Evolutionary conservation across 2,113 vertebrate species (phyloP).

Genomic region (Balaenoptera acutorostrata): DNA sequence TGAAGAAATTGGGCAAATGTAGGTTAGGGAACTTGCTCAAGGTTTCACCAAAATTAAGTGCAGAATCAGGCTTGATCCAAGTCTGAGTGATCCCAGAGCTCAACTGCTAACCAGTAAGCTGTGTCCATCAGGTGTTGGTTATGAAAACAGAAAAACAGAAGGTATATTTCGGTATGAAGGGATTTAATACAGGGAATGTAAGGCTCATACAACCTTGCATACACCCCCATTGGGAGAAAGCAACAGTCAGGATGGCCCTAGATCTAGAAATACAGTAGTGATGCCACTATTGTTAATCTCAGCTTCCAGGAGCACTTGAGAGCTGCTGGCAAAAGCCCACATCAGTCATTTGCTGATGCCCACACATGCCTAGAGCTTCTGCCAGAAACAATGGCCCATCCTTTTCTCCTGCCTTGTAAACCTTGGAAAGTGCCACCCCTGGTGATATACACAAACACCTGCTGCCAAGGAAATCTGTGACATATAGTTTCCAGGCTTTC

Average conservation of each 20-base stretch:
- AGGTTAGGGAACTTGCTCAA: background rate
- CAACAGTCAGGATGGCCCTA: background rate
- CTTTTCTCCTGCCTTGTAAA: background rate
- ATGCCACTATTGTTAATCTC: accelerated
- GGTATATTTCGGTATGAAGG: background rate
- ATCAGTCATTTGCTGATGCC: background rate
- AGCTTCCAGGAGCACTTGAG: background rate
- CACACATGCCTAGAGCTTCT: too few species aligned
- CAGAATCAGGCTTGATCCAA: background rate
- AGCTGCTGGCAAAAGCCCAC: background rate
- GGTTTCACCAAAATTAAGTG: background rate
- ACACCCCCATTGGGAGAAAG: background rate
- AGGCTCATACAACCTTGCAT: background rate
- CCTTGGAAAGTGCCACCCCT: background rate
- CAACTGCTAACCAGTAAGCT: background rate
- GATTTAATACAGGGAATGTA: background rate
- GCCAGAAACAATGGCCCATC: background rate
- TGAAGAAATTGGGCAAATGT: background rate
- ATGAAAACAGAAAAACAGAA: background rate
- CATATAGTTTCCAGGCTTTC: background rate
- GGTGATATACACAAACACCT: background rate
- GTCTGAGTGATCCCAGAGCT: background rate
- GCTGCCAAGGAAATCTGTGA: background rate
- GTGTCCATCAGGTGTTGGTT: background rate
- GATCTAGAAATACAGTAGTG: background rate